Evolutionary conservation across 2,797 vertebrate genomes (phyloP).

Genomic region (Vultur gryphus): DNA sequence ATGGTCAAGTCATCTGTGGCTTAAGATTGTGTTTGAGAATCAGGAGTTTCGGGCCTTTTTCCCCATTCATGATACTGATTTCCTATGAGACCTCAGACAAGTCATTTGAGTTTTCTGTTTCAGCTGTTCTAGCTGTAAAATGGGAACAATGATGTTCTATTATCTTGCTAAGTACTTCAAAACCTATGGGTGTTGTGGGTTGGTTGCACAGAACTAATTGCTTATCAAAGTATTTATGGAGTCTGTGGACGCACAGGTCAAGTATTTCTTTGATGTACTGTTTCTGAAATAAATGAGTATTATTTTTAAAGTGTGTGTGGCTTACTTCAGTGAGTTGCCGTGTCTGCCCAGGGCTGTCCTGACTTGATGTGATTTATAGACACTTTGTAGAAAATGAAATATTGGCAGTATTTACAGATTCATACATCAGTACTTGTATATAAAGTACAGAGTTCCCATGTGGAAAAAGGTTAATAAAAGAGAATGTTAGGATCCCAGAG

Average conservation of each 20-base stretch:
- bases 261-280: neutral
- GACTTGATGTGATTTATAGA: neutral
- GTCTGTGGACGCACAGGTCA: neutral
- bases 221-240: neutral
- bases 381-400: neutral
- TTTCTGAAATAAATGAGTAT: slow-evolving; percentile 41
- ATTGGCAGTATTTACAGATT: neutral
- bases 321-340: neutral
- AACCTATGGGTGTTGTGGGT: neutral
- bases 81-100: neutral
- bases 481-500: neutral
- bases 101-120: neutral
- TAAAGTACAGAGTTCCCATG: neutral
- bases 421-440: neutral
- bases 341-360: neutral
- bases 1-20: neutral
- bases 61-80: neutral
- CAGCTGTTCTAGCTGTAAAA: neutral
- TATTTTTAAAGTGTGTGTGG: neutral
- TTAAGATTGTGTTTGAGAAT: neutral
- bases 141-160: neutral
- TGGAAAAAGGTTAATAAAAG: neutral
- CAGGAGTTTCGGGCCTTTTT: neutral
- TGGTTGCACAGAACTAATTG: neutral
- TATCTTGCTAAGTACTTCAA: slow-evolving; percentile 8